Evolutionary conservation across 2,113 vertebrate species (phyloP).

Genomic region (Callithrix jacchus): DNA sequence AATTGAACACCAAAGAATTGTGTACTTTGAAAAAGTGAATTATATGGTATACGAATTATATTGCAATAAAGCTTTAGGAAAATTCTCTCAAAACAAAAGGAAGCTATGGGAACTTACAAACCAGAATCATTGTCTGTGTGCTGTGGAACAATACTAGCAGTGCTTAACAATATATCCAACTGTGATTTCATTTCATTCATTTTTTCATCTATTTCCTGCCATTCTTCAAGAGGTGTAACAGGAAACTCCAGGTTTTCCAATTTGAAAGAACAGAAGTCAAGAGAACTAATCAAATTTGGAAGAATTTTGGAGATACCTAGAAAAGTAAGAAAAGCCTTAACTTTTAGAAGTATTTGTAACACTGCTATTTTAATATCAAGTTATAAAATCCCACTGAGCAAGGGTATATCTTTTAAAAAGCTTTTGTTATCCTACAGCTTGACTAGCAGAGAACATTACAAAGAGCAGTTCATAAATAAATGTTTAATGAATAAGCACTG

Average conservation of each 20-base stretch:
- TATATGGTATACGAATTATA: not conserved
- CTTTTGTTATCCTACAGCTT: not conserved
- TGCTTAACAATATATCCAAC: conserved; percentile 71
- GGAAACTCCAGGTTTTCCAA: conserved; percentile 63
- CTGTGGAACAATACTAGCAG: conserved; percentile 66
- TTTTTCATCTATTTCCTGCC: conserved; percentile 77
- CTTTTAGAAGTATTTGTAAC: not conserved
- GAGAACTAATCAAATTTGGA: conserved; percentile 74
- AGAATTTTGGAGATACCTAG: conserved; percentile 78
- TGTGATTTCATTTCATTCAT: conserved; percentile 79
- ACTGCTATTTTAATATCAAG: conserved; percentile 1
- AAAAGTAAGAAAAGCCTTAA: conserved; percentile 43
- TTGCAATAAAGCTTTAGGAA: not conserved
- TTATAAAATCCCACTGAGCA: conserved; percentile 19
- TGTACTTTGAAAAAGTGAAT: not conserved
- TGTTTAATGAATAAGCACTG: not conserved
- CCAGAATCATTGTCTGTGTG: conserved; percentile 45
- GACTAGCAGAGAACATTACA: not conserved
- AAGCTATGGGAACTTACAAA: conserved; percentile 74
- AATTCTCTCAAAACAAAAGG: not conserved
- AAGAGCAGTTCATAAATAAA: not conserved
- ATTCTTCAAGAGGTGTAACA: conserved; percentile 71
- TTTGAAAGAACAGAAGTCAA: conserved; percentile 84
- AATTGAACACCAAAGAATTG: not conserved
- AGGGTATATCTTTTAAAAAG: not conserved